Evolutionary conservation across 2,888 invertebrate species (phyloP), one percentile per base, ranked within the genome.

Genomic region (Cantharis lateralis): DNA sequence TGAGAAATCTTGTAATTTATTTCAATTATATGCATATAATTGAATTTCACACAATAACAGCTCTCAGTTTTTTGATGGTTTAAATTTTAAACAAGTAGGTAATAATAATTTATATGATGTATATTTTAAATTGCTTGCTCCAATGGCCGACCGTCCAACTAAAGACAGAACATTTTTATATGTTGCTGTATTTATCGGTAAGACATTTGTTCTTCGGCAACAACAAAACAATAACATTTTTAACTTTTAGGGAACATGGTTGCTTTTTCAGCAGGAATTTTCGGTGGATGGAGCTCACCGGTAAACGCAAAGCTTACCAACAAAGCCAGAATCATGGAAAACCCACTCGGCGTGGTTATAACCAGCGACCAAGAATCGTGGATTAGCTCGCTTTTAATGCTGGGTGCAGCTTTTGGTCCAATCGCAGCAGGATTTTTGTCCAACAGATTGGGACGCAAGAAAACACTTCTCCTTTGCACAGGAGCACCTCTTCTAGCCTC

Each of bases 331-430:
- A 15, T 78, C 3, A 83, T 87, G 15, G 87, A 88, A 2, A 89
- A 90, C 15, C 91, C 91, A 0, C 83, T 92, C 0, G 86, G 86
- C 10, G 61, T 66, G 15, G 84, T 87, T n/a, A 90, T 92, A 0
- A 90, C 89, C 0, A 82, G 88, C 0, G 90, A 91, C 28, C 90
- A 94, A 84, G 90, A 91, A 81, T 93, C 94, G 7, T 95, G 95
- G 95, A 91, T 95, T 76, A 93, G 93, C 0, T 93, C 94, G 1
- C 87, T 48, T 48, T 7, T 48, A 7, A 1, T 3, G 7, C 7
- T 48, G 5, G 48, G 48, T n/a, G 5, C 48, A 4, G 11, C n/a
- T 7, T n/a, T 5, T 13, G 48, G 48, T 13, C 48, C 48, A 48
- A n/a, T n/a, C 1, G 0, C 7, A 11, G 5, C 48, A 1, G 48